Evolutionary conservation across 2,888 invertebrate genomes (phyloP), one percentile per base, ranked within the genome.

Genomic region (Euproctis similis): DNA sequence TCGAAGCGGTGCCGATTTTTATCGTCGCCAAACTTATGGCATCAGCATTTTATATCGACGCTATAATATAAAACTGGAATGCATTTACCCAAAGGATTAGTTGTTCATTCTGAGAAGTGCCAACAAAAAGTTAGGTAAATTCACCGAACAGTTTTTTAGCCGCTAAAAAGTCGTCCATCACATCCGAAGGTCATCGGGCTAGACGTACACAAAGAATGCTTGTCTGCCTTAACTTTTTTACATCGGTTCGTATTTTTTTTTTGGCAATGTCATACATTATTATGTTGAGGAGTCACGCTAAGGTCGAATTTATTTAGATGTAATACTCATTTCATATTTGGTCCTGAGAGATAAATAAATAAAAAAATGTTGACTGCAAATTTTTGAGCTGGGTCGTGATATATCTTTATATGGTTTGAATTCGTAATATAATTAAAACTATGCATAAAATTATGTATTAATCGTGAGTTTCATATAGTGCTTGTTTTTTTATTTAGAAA

Each of bases 121-220:
- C 53, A 50, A 56, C 80, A 81, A 82, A 82, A 81, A 80, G 64
- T 75, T 75, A 76, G 78, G 74, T 73, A 82, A 82, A 73, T 70
- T 84, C 81, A 82, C 81, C 74, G 75, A 75, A 74, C 75, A 70
- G 59, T 74, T 80, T 78, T 80, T 71, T 61, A 59, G 34, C 20
- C 38, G 45, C 68, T 71, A 77, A 78, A 77, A 75, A 78, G 75
- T 65, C 71, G 80, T 80, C 59, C 77, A 81, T 82, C 81, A 80
- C 60, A 43, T 28, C 28, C 53, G 70, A 82, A 82, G 82, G 81
- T 75, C 73, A 49, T 39, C 53, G 64, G n/a, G 66, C 78, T 81
- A 80, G 81, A 78, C 81, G 63, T 61, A 63, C 59, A 81, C 77
- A 82, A 82, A 76, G 82, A 75, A 72, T 69, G 72, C 68, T 72